Conservation (phyloP, 2,113 vertebrate species). For the Lates calcarifer region DNA sequence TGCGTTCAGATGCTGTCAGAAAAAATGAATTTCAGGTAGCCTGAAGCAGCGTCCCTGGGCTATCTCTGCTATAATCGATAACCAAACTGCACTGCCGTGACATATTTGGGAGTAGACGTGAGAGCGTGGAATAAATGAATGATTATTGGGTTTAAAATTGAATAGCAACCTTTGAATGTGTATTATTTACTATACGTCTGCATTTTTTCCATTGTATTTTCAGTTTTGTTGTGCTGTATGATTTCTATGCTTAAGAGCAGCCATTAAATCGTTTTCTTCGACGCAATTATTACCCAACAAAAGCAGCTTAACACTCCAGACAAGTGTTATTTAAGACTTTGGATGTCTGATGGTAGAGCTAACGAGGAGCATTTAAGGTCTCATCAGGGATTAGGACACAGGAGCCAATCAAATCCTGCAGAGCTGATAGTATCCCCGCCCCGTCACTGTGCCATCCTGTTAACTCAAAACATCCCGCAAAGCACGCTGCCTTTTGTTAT, state of each 20-base stretch:
- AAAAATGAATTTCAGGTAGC: background rate
- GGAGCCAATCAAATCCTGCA: constrained; percentile 62
- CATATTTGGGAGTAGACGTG: background rate
- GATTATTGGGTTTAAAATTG: too few species aligned
- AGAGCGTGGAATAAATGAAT: background rate
- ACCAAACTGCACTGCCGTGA: accelerated
- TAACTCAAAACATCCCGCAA: constrained; percentile 46
- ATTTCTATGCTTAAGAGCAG: background rate
- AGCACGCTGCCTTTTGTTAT: constrained; percentile 44
- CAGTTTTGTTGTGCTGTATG: background rate
- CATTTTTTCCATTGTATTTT: background rate
- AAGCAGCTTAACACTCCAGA: background rate
- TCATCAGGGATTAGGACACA: constrained; percentile 2
- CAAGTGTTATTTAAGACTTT: background rate
- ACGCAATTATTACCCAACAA: background rate
- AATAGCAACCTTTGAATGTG: background rate
- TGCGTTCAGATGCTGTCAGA: constrained; percentile 51
- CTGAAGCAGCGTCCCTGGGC: accelerated
- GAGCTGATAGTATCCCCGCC: constrained; percentile 25
- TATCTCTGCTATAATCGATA: background rate
- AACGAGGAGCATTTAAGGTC: constrained; percentile 20
- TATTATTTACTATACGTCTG: background rate
- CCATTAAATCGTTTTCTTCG: accelerated
- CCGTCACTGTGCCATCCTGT: constrained; percentile 41
- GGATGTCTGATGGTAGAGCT: background rate